Evolutionary conservation across 2,797 vertebrate genomes (phyloP), one percentile per base, ranked within the genome.

Genomic region (Arremon brunneinucha): DNA sequence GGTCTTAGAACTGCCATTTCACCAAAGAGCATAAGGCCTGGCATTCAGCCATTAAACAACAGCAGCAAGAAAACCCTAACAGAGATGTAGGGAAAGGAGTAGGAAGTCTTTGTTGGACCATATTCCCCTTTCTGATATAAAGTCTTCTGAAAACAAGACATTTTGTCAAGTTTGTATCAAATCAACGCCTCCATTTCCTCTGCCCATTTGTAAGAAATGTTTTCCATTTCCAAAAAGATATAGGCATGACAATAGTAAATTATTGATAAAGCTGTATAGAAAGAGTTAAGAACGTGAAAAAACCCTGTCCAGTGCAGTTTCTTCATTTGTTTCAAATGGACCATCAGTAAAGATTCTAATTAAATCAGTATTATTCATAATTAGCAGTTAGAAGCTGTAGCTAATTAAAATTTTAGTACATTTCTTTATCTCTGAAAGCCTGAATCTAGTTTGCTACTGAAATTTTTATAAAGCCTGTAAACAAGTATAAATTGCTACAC

Each of bases 341-440:
- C 39, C 47, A 85, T 65, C 47, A 71, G 75, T 41, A 87, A 80
- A 63, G 53, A 89, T 57, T 84, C 69, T 84, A 93, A 96, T 90
- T 92, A 93, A 84, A 91, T 57, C 94, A 89, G 63, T 90, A 83
- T 92, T 91, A 94, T 83, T 94, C 62, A 63, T 91, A 96, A 95
- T 94, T 91, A 95, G 87, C 81, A 78, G 50, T 89, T 83, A 87
- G 89, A 95, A 94, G 71, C 78, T 65, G 57, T 30, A 83, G 72
- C 87, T 97, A 95, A 95, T 96, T 87, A 95, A 95, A 95, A 93
- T 96, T 95, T 97, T 92, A 97, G 82, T 83, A 90, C 79, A 62
- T 77, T 94, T 94, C 90, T 94, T 95, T 75, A 92, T 93, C 57
- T 95, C 75, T 59, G 69, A 92, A 96, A 94, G 84, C 72, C 76